Evolutionary conservation across 2,888 invertebrate genomes (phyloP), one percentile per base, ranked within the genome.

Genomic region (Sarcophaga variegata): DNA sequence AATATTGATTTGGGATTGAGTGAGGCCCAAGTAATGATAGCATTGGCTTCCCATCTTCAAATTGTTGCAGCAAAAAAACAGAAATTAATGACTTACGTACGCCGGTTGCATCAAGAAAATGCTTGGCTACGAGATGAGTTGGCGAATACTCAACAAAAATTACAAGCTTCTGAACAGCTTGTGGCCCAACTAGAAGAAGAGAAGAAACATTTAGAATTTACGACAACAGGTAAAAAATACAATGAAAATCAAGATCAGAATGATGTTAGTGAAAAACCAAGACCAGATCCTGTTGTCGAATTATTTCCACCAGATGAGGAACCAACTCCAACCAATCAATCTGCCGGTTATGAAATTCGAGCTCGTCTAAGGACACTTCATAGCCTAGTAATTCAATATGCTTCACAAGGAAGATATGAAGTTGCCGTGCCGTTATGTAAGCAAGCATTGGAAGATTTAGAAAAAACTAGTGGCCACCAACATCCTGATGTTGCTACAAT

Each of bases 381-480:
- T 95, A 99, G 99, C 94, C 95, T 99, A 92, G 99, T 99, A 83
- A 99, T 99, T 89, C 99, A 99, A 94, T 99, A 99, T 94, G 99
- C 99, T 71, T 98, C 98, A 74, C 99, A 99, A 94, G 99, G 98
- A 87, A 95, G 97, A 22, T 22, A 22, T 22, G 22, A 22, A 22
- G 22, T 1, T 22, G 22, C 22, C 22, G 22, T 22, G 22, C 22
- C 22, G 1, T 1, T 22, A 22, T 22, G 22, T 22, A 22, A 22
- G 22, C 22, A 22, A 22, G 22, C 22, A 22, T 22, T 22, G 22
- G 22, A 22, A 22, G 22, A 22, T 22, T 22, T 22, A 22, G 22
- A 22, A 22, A 22, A 22, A 22, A 22, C 22, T 22, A 22, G 22
- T 22, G 22, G 22, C 22, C 22, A 22, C 22, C 22, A 22, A 22